Conservation (phyloP, 2,113 vertebrate genomes). For the Prietella phreatophila region DNA sequence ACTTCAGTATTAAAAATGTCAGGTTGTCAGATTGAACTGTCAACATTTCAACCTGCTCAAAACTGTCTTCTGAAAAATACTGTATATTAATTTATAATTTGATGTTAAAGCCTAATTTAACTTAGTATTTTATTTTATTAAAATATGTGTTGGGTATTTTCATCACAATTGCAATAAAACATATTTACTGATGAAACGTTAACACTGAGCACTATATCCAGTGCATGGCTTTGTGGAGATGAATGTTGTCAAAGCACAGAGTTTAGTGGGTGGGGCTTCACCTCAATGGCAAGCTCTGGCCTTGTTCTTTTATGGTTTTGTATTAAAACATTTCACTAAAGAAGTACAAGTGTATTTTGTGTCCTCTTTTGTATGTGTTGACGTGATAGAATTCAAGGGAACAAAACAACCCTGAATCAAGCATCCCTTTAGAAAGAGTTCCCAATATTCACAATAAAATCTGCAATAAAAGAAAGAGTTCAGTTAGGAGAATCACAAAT, state of each 20-base stretch:
- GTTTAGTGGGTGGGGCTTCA: neutral
- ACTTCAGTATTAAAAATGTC: no score
- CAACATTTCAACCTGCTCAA: neutral
- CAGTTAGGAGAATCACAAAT: neutral
- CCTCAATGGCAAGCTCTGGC: neutral
- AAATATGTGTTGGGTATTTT: neutral
- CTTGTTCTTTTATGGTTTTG: neutral
- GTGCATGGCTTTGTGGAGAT: neutral
- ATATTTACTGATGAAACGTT: neutral
- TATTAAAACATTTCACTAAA: neutral
- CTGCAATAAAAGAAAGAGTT: neutral
- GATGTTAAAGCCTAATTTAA: neutral
- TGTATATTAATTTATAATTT: no score
- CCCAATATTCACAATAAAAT: neutral
- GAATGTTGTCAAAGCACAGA: neutral
- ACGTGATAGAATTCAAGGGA: neutral
- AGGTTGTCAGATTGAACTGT: neutral
- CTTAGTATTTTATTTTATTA: neutral
- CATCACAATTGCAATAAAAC: neutral
- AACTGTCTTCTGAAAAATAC: neutral
- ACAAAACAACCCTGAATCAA: neutral
- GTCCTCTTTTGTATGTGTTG: neutral
- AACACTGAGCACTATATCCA: neutral
- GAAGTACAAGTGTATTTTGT: neutral
- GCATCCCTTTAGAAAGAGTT: neutral